Conservation (phyloP, 2,797 vertebrate genomes). For the Phalanger gymnotis region DNA sequence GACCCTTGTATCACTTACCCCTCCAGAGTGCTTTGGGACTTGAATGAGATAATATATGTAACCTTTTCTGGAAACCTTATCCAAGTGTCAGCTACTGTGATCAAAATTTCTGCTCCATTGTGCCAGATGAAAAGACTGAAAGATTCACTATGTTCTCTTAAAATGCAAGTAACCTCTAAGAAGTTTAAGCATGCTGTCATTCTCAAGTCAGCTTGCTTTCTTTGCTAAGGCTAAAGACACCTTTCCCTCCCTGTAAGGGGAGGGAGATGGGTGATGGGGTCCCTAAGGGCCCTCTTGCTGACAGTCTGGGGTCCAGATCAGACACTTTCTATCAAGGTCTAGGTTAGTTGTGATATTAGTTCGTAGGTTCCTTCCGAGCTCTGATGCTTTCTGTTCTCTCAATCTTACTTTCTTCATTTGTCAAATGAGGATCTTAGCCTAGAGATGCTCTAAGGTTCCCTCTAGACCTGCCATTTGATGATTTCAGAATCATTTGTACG, state of each 20-base stretch:
- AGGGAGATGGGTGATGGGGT: background rate
- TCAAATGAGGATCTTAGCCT: background rate
- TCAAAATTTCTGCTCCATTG: background rate
- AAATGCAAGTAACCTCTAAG: background rate
- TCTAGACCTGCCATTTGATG: background rate
- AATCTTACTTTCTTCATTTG: background rate
- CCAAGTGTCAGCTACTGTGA: background rate
- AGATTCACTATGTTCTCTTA: background rate
- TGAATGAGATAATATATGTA: background rate
- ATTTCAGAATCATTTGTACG: background rate
- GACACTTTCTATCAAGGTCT: background rate
- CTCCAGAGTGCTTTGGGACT: background rate
- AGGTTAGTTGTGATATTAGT: background rate
- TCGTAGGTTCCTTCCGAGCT: background rate
- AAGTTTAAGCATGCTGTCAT: background rate
- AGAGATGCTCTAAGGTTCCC: background rate
- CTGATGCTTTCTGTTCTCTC: background rate
- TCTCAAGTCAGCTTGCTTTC: background rate
- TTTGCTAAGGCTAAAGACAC: background rate
- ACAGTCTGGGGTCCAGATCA: background rate
- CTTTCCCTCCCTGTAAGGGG: background rate
- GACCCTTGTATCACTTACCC: background rate
- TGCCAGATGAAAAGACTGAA: background rate
- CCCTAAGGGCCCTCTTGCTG: background rate
- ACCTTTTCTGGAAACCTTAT: background rate